Evolutionary conservation across 2,888 invertebrate genomes (phyloP), one percentile per base, ranked within the genome.

Genomic region (Apodemia zela): DNA sequence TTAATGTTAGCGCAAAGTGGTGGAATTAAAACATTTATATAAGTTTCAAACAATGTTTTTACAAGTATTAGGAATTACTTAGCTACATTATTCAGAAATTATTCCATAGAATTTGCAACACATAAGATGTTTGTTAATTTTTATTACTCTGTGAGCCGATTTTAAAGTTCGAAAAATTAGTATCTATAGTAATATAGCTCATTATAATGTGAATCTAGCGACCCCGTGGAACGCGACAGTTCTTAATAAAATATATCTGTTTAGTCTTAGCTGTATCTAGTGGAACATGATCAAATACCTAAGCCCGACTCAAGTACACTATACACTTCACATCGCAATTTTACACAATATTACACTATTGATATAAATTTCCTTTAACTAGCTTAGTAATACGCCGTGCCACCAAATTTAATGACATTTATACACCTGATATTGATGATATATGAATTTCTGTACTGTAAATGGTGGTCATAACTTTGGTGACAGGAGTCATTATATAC

Each of bases 181-280:
- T n/a, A n/a, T n/a, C n/a, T n/a, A n/a, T n/a, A n/a, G n/a, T n/a
- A n/a, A n/a, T n/a, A n/a, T 33, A 7, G 8, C 33, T 33, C 33
- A 8, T 33, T 8, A 33, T 33, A 33, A 8, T 33, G 33, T 8
- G 8, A 8, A 7, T 7, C 33, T 25, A 8, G 25, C 18, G 25
- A n/a, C n/a, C 25, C 54, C 54, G 25, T n/a, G 15, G 29, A 15
- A 8, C 57, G 25, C 57, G 21, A 57, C 7, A 8, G n/a, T 25
- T 0, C 47, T 15, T n/a, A 17, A 47, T 17, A 47, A 47, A 47
- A 42, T 15, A 42, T 42, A 42, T 17, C 17, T 8, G 47, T 45
- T 47, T n/a, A 47, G n/a, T 47, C 47, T 47, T 47, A 47, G 47
- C 47, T 47, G 47, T 47, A 8, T 47, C 47, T 47, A 47, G 47